These are phyloP conservation scores for Diabrotica balteata DNA, from an alignment of 2,888 invertebrate species.

Conservation along the genomic window DNA sequence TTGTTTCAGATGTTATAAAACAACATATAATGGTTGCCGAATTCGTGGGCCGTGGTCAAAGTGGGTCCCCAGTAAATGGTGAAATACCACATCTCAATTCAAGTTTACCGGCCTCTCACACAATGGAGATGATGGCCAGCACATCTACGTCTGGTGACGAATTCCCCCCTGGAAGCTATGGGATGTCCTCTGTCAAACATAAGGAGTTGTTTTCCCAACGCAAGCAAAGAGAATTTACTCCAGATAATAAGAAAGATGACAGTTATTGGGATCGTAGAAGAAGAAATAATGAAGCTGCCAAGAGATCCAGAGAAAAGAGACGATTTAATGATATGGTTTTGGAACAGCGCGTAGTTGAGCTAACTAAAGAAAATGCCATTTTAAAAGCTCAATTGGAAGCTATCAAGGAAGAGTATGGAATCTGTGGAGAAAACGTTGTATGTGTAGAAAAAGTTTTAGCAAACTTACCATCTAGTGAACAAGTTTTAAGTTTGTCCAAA, in stretches of 20 bases:
- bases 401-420: constrained; percentile 91
- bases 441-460: constrained; percentile 90
- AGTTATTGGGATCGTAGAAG: constrained; percentile 97
- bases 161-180: constrained; percentile 57
- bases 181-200: constrained; percentile 66
- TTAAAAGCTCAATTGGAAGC: constrained; percentile 91
- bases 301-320: constrained; percentile 94
- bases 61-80: constrained; percentile 74
- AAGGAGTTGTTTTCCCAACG: constrained; percentile 89
- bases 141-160: constrained; percentile 57
- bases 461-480: constrained; percentile 83
- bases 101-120: constrained; percentile 62
- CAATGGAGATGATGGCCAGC: constrained; percentile 57
- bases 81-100: constrained; percentile 70
- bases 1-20: constrained; percentile 59
- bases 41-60: constrained; percentile 80
- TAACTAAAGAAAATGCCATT: constrained; percentile 95
- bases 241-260: constrained; percentile 95
- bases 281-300: constrained; percentile 96
- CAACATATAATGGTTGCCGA: constrained; percentile 88
- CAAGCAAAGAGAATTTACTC: constrained; percentile 95
- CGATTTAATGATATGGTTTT: constrained; percentile 96
- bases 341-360: constrained; percentile 90
- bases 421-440: constrained; percentile 85
- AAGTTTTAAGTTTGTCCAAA: constrained; percentile 84